These are phyloP conservation scores for Amblyjoppa proteus DNA, from an alignment of 2,888 invertebrate genomes.

Conservation along the genomic window DNA sequence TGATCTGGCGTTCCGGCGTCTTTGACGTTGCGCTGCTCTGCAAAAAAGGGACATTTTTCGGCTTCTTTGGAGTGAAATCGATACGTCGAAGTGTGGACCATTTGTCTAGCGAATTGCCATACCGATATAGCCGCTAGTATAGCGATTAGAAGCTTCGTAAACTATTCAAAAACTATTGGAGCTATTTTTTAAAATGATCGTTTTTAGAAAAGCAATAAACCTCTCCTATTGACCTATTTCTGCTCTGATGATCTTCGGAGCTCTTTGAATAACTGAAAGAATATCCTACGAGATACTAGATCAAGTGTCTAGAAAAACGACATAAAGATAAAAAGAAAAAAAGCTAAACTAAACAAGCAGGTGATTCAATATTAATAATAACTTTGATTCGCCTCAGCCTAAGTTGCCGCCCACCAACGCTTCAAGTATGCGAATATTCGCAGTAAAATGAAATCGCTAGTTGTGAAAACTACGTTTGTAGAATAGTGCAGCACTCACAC, in stretches of 20 bases:
- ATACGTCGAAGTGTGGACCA: too few relatives aligned
- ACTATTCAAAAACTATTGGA: too few relatives aligned
- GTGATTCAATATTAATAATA: not conserved
- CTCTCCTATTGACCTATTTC: too few relatives aligned
- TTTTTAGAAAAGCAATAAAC: too few relatives aligned
- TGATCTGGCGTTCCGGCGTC: not conserved
- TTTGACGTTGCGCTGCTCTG: not conserved
- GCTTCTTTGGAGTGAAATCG: too few relatives aligned
- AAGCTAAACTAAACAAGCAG: not conserved
- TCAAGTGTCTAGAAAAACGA: not conserved
- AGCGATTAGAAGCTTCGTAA: too few relatives aligned
- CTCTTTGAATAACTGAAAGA: not conserved
- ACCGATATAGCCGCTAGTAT: too few relatives aligned
- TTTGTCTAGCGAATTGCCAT: too few relatives aligned
- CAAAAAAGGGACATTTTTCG: too few relatives aligned
- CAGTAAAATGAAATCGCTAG: not conserved
- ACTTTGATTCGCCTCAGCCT: not conserved
- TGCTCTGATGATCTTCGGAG: too few relatives aligned
- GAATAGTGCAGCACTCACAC: conserved; percentile 29
- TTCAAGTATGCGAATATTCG: not conserved
- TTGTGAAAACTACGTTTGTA: not conserved
- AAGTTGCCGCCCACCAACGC: not conserved
- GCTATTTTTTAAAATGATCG: too few relatives aligned
- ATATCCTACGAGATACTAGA: not conserved
- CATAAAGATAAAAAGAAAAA: not conserved